Evolutionary conservation across 1,140 invertebrate species (phyloP).

Genomic region (Paraescarpia echinospica): DNA sequence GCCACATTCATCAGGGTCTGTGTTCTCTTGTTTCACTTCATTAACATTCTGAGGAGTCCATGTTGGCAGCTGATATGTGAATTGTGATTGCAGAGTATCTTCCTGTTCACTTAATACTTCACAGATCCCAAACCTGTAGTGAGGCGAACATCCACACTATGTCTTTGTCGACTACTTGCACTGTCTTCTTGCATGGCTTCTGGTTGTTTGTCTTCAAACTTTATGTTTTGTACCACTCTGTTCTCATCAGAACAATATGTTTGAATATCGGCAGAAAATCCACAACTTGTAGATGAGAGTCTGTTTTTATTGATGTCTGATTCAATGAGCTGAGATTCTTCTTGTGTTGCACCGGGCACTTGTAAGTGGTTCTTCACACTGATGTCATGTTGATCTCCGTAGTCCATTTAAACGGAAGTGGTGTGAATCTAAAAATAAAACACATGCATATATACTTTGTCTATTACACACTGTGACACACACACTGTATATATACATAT

Average conservation of each 20-base stretch:
- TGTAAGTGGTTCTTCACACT: background rate
- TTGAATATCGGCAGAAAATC: background rate
- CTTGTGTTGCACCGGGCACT: background rate
- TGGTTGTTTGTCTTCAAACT: background rate
- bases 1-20: background rate
- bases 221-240: background rate
- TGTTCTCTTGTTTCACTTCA: background rate
- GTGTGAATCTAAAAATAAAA: too few relatives aligned
- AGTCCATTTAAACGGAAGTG: background rate
- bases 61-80: too few relatives aligned
- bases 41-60: background rate
- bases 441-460: too few relatives aligned
- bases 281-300: background rate
- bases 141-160: too few relatives aligned
- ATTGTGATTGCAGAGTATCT: too few relatives aligned
- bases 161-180: background rate
- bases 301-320: background rate
- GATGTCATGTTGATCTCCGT: background rate
- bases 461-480: too few relatives aligned
- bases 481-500: too few relatives aligned
- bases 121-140: too few relatives aligned
- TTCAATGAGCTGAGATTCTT: background rate
- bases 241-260: background rate
- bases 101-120: too few relatives aligned
- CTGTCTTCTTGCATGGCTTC: background rate